Percentiles rank a stretch among this genome's conserved stretches.
These are phyloP conservation scores for Eidolon helvum DNA, from an alignment of 2,113 vertebrate genomes.

Conservation along the genomic window DNA sequence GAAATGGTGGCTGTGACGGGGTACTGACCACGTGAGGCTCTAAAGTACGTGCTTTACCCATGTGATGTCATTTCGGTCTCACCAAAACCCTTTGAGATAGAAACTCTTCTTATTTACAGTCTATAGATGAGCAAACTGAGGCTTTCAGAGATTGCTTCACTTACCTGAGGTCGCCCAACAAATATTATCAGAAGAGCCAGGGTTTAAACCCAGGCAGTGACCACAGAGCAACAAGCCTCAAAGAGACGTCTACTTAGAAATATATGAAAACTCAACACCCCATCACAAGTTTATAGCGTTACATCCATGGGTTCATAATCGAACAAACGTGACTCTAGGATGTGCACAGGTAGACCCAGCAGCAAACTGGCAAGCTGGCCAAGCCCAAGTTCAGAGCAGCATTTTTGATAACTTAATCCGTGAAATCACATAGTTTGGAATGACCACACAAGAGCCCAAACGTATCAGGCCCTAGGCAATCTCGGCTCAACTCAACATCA, in stretches of 20 bases:
- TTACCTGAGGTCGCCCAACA: background rate
- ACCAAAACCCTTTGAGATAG: background rate
- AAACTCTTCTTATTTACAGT: background rate
- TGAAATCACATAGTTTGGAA: background rate
- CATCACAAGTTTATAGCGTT: too few relatives aligned
- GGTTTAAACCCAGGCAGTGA: background rate
- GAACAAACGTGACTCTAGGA: background rate
- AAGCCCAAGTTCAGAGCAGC: background rate
- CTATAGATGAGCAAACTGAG: background rate
- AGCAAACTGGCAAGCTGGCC: background rate
- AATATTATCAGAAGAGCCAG: background rate
- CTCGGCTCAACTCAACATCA: background rate
- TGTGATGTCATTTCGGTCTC: background rate
- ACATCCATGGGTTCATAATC: rapidly evolving
- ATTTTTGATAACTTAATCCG: background rate
- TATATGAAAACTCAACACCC: background rate
- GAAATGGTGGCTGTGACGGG: rapidly evolving
- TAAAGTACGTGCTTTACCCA: background rate
- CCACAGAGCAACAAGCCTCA: background rate
- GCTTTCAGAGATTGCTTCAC: background rate
- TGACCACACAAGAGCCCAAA: background rate
- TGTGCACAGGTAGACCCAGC: rapidly evolving
- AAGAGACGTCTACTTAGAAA: too few relatives aligned
- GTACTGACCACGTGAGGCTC: rapidly evolving
- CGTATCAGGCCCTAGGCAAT: background rate